A percentile compares a stretch with the other conserved stretches of the same genome.
Conservation (phyloP, 1,140 invertebrate species). For the Drosophila carrolli region DNA sequence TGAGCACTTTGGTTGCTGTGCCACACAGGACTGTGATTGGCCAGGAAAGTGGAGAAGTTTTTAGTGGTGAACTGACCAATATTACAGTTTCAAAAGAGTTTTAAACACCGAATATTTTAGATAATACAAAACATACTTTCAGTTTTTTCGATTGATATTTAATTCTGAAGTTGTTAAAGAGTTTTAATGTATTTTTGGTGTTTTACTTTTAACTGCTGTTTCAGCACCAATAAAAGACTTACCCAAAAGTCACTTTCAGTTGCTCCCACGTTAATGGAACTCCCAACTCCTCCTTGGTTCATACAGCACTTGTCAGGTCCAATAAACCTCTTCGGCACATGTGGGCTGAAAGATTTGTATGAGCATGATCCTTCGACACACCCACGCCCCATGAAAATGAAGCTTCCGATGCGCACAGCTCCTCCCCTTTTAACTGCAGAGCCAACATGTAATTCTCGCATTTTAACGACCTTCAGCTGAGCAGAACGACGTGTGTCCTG, state of each 20-base stretch:
- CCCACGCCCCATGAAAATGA: neutral
- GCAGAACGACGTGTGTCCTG: constrained; percentile 59
- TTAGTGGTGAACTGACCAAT: neutral
- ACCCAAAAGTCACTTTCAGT: constrained; percentile 14
- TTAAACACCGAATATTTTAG: too few species aligned
- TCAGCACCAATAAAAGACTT: neutral
- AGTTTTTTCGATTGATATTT: too few species aligned
- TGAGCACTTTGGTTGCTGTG: constrained; percentile 23
- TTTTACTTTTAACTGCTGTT: neutral
- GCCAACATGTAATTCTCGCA: constrained; percentile 41
- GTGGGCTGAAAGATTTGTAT: constrained; percentile 17
- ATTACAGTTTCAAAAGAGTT: neutral
- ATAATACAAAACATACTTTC: too few species aligned
- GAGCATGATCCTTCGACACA: constrained; percentile 39
- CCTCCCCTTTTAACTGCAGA: neutral
- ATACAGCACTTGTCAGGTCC: constrained; percentile 16
- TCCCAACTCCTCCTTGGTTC: neutral
- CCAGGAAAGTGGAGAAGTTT: neutral
- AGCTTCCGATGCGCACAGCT: constrained; percentile 3
- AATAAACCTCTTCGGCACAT: constrained; percentile 53
- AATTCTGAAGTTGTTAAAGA: too few species aligned
- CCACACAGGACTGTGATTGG: constrained; percentile 25
- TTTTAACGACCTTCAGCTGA: constrained; percentile 54
- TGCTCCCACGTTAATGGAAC: neutral
- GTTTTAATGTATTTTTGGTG: too few species aligned